Evolutionary conservation across 2,113 vertebrate genomes (phyloP).

Genomic region (Dolichotis patagonum): DNA sequence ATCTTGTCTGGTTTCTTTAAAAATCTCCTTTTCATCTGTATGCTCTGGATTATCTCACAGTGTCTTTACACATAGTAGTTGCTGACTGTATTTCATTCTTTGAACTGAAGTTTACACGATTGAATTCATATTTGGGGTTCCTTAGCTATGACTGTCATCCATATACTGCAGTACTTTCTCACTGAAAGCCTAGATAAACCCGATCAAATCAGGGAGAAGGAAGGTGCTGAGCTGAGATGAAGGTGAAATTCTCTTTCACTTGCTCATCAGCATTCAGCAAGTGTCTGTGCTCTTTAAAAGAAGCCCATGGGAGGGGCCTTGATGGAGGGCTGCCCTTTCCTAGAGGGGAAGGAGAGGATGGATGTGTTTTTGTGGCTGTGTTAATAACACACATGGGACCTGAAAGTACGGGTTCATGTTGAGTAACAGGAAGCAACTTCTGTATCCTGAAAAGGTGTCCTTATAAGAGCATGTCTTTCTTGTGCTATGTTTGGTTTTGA

Average conservation of each 20-base stretch:
- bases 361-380: constrained; percentile 16
- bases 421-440: constrained; percentile 57
- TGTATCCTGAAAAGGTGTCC: not conserved
- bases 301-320: not conserved
- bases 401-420: not conserved
- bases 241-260: not conserved
- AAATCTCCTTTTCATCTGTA: not conserved
- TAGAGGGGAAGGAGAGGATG: not conserved
- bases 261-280: constrained; percentile 7
- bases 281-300: constrained; percentile 50
- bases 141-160: not conserved
- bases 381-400: constrained; percentile 17
- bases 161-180: not conserved
- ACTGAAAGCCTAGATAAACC: not conserved
- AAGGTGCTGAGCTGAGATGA: not conserved
- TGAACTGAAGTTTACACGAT: not conserved
- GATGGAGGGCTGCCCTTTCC: not conserved
- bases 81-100: not conserved
- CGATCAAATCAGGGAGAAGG: not conserved
- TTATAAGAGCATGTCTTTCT: not conserved
- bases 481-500: not conserved
- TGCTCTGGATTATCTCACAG: too few species aligned
- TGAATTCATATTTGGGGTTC: not conserved
- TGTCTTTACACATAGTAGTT: not conserved
- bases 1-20: not conserved